A percentile compares a stretch with the other conserved stretches of the same genome.
These are phyloP conservation scores for Andrena trimmerana DNA, from an alignment of 2,888 invertebrate genomes.

Conservation along the genomic window DNA sequence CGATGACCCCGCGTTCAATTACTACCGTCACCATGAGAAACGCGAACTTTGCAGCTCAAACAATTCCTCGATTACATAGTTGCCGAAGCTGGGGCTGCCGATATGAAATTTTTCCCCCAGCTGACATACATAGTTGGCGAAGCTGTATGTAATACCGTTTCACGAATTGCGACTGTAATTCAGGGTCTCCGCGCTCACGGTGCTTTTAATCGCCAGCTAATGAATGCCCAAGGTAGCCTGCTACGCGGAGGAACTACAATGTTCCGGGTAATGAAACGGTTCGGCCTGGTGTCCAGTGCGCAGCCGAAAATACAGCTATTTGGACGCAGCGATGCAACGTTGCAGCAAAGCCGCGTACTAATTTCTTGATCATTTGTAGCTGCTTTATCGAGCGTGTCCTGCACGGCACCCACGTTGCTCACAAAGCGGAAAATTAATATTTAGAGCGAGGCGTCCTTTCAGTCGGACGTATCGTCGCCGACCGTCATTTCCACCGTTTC, in stretches of 20 bases:
- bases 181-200: background rate
- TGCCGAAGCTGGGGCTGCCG: background rate
- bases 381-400: conserved; percentile 64
- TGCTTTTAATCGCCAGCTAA: conserved; percentile 19
- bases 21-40: background rate
- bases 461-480: conserved; percentile 21
- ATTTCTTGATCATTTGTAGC: conserved; percentile 64
- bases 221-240: conserved; percentile 9
- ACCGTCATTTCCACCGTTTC: conserved; percentile 37
- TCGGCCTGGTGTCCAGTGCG: background rate
- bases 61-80: background rate
- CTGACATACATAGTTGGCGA: conserved; percentile 2
- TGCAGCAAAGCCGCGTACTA: conserved; percentile 23
- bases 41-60: background rate
- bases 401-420: conserved; percentile 39
- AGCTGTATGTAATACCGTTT: background rate
- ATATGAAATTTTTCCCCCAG: background rate
- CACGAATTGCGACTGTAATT: background rate
- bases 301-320: conserved; percentile 10
- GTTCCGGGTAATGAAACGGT: conserved; percentile 29
- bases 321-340: background rate
- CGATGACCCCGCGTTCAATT: background rate
- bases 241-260: conserved; percentile 6
- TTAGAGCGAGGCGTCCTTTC: conserved; percentile 57
- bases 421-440: conserved; percentile 69